Base-by-base conservation (phyloP, 2,113 vertebrate genomes). In the Entosphenus tridentatus region DNA sequence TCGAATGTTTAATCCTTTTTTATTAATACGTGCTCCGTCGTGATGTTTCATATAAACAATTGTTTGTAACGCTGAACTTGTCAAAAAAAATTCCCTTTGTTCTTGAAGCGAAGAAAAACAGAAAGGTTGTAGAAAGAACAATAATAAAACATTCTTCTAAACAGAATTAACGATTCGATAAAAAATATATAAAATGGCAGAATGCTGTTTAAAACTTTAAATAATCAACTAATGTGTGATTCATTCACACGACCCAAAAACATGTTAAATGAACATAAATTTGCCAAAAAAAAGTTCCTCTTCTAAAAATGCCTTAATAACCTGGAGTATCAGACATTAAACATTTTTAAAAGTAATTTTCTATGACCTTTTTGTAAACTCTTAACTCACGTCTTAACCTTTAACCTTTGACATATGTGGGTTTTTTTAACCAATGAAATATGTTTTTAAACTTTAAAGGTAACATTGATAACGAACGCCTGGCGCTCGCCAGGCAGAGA, bases 381-480 rank as follows among this genome's bases (percentile, higher is more conserved):
- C 80, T 81, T 88, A 83, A 84, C 85, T 87, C 88, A 92, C 87
- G 87, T 88, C 89, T 90, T 92, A 91, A 85, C 83, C 81, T 96
- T 95, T 91, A 93, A 89, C 88, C 85, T 87, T 91, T 87, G 89
- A 96, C 87, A 90, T 95, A 39, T 39, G 39, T 39, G 39, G 39
- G 6, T 39, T 39, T 39, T n/a, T 93, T 87, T 98, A 98, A 98
- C 93, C 93, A 88, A 87, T 97, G 92, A 96, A 96, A 98, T 98
- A 90, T 98, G 90, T 98, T 86, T 96, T 95, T 96, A 98, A 98
- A 98, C 93, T 98, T 96, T 95, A 98, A 97, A 98, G 93, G 93
- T 89, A 93, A 88, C 93, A 95, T 87, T 98, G 93, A 96, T 98
- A 98, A 95, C 87, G 90, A 98, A 87, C 93, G 93, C 88, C 93